Base-by-base conservation (phyloP, 2,797 vertebrate genomes). In the Pelobates cultripes region DNA sequence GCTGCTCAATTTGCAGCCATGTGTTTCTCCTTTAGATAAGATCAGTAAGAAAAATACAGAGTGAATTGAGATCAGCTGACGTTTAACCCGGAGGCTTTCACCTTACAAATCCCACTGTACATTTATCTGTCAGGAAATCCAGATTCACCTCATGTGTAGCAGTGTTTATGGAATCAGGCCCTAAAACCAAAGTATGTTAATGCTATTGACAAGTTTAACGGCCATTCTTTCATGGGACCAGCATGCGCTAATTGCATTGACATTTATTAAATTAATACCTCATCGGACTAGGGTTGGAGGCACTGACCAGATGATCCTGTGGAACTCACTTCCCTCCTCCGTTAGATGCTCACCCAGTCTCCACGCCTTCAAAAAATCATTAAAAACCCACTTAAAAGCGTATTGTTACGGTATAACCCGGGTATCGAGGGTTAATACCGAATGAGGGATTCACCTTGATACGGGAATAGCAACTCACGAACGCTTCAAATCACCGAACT, bases 21-120 rank as follows among this genome's bases (percentile, higher is more conserved):
- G 80, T 86, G 88, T 86, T 90, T 90, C 71, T 91, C 86, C 83
- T 90, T 92, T 91, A 91, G 87, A 87, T 91, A 88, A 86, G 86
- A 86, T 84, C 87, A 88, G 84, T 87, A 88, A 79, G 84, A 88
- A 86, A 90, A 90, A 89, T 88, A 89, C 86, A 86, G 88, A 75
- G 75, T 75, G 79, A 88, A 85, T 86, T 85, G 82, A 84, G 76
- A 82, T 87, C 45, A 28, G 83, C 81, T 83, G 81, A 83, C 81
- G 64, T 71, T 79, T 79, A 79, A 83, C 81, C 81, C 81, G 12
- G 42, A 79, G 77, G 81, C 77, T 83, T 83, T 79, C 77, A 83
- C 81, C 81, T 83, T 83, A 83, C 81, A 83, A 83, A 83, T 83
- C 81, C 81, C 81, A 64, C 43, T 71, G 81, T 75, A 75, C 77